Percentiles rank a stretch among this genome's conserved stretches.
Conservation (phyloP, 1,140 invertebrate genomes). For the Drosophila serrata region DNA sequence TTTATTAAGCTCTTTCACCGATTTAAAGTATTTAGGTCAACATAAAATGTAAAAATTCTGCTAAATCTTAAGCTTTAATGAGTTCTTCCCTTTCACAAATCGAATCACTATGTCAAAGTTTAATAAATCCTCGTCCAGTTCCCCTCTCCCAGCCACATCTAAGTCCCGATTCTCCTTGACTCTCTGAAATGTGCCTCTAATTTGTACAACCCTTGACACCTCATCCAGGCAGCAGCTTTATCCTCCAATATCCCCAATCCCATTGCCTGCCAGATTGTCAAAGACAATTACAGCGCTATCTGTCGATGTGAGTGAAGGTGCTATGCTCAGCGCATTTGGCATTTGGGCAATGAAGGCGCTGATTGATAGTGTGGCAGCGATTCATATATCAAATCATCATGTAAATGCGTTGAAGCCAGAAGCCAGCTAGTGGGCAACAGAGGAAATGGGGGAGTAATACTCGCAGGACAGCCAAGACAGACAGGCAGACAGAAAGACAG, state of each 20-base stretch:
- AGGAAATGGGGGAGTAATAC: conserved; percentile 2
- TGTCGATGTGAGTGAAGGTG: conserved; percentile 22
- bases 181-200: not conserved
- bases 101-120: not conserved
- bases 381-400: conserved; percentile 81
- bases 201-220: conserved; percentile 28
- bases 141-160: not conserved
- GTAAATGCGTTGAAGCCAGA: conserved; percentile 55
- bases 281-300: conserved; percentile 56
- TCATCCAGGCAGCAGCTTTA: conserved; percentile 6
- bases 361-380: conserved; percentile 69
- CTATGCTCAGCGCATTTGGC: conserved; percentile 17
- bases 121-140: not conserved
- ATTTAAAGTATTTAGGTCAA: too few species aligned
- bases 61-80: not conserved
- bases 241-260: not conserved
- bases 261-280: conserved; percentile 21
- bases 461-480: conserved; percentile 7
- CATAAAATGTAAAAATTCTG: too few species aligned
- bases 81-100: not conserved
- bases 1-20: too few species aligned
- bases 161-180: not conserved
- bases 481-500: conserved; percentile 5
- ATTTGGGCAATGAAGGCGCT: conserved; percentile 56
- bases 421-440: too few species aligned